Evolutionary conservation across 2,888 invertebrate genomes (phyloP), one percentile per base, ranked within the genome.

Genomic region (Epinotia ramella): DNA sequence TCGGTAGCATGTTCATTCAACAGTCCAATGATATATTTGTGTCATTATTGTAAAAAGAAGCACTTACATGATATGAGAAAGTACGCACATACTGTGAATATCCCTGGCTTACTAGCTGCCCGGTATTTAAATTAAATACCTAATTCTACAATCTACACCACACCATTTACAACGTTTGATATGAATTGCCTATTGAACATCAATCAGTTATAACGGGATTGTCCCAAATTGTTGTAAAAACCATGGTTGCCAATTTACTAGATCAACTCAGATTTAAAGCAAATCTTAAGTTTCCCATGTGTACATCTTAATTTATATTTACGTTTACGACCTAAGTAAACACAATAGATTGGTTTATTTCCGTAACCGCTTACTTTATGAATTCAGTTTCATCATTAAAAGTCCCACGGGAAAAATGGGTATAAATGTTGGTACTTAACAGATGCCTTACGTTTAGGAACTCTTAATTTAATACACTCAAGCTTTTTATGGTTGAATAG

Each of bases 401-500:
- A 16, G 16, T 5, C 12, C 49, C 16, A 1, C 49, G 49, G 6
- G 4, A 49, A 16, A 49, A 13, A 16, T 16, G 16, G 12, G 13
- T 49, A 16, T n/a, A 53, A 5, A 53, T 53, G n/a, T 53, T 49
- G n/a, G 53, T 28, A 49, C 7, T 28, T 9, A 63, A 62, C 24
- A 56, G 33, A 53, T 70, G 74, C 28, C 40, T 68, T 64, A 64
- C 20, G 13, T 49, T 69, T 60, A 70, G 65, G 65, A 72, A 72
- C 33, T 63, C 72, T 76, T 71, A 62, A 56, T 67, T 56, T 46
- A 12, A 71, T 20, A 67, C n/a, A 46, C 28, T 28, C 71, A 65
- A 75, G 74, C 64, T 74, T 53, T 70, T 59, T 59, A 44, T 44
- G 69, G 40, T 69, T 74, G 74, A 75, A 75, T 60, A 75, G 44